Conservation (phyloP, 1,140 invertebrate genomes). For the Apis dorsata region DNA sequence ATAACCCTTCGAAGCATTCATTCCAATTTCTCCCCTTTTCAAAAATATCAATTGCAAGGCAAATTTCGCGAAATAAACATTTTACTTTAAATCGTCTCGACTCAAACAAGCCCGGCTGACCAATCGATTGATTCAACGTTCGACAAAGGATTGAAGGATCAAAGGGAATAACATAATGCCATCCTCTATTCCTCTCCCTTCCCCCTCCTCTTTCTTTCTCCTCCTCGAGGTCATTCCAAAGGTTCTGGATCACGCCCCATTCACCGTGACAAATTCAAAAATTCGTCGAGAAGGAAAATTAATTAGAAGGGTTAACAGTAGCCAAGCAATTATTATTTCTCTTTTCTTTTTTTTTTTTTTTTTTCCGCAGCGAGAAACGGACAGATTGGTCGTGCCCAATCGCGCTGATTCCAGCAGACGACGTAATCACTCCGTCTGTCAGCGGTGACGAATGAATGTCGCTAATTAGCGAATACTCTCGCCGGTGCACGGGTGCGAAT, state of each 20-base stretch:
- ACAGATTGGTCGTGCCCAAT: conserved; percentile 48
- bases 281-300: conserved; percentile 30
- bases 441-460: conserved; percentile 72
- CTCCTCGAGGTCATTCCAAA: too few species aligned
- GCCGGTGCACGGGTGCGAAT: conserved; percentile 46
- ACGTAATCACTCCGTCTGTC: conserved; percentile 74
- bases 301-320: conserved; percentile 50
- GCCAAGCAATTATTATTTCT: conserved; percentile 30
- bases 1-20: too few species aligned
- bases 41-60: too few species aligned
- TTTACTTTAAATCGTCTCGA: neutral
- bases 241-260: too few species aligned
- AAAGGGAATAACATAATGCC: conserved; percentile 18
- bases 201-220: neutral
- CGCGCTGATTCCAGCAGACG: conserved; percentile 61
- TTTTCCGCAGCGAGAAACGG: conserved; percentile 27
- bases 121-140: conserved; percentile 1
- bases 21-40: too few species aligned
- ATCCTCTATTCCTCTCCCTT: neutral
- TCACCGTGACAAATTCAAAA: conserved; percentile 14
- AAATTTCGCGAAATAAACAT: too few species aligned
- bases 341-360: neutral
- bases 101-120: neutral
- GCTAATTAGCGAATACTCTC: conserved; percentile 73
- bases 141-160: conserved; percentile 11